Evolutionary conservation across 2,113 vertebrate genomes (phyloP), one percentile per base, ranked within the genome.

Genomic region (Falco punctatus): DNA sequence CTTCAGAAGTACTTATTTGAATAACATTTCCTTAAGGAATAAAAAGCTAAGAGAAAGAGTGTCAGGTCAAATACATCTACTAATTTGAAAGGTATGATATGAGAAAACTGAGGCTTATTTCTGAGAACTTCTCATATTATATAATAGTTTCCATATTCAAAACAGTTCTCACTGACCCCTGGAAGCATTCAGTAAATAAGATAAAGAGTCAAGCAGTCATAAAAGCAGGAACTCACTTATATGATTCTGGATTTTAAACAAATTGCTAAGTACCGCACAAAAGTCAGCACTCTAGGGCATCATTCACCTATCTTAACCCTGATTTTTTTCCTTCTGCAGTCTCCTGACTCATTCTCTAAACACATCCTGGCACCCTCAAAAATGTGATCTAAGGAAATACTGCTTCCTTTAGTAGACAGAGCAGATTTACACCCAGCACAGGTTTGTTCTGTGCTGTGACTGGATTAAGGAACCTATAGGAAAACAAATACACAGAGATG

Each of bases 311-410:
- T n/a, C 61, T 61, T 85, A 90, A 91, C 74, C 30, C 84, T 46
- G 66, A 82, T 20, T 15, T 69, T 85, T 65, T 91, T 82, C 93
- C 84, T 91, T 87, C 78, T 93, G 87, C 91, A 87, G 35, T 75
- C 87, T 90, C 44, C 87, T 93, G 92, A 96, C 81, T 96, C 81
- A 95, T 81, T 49, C 73, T 65, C 66, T 65, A 80, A 94, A 91
- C 27, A 79, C 24, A 95, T 90, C 90, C 74, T 82, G 70, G 78
- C 70, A 92, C 67, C 40, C 89, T 94, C 73, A 89, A 85, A 94
- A 79, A 80, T 21, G 42, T 32, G 66, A 61, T 81, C 30, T 75
- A 66, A 87, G 84, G 75, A 86, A 94, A 92, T 14, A 57, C 35
- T 85, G 35, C 66, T 93, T 94, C 78, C 54, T 57, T 91, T 71